phyloP scores from a whole-genome alignment of 2,888 invertebrate genomes.

The Temnothorax unifasciatus region DNA sequence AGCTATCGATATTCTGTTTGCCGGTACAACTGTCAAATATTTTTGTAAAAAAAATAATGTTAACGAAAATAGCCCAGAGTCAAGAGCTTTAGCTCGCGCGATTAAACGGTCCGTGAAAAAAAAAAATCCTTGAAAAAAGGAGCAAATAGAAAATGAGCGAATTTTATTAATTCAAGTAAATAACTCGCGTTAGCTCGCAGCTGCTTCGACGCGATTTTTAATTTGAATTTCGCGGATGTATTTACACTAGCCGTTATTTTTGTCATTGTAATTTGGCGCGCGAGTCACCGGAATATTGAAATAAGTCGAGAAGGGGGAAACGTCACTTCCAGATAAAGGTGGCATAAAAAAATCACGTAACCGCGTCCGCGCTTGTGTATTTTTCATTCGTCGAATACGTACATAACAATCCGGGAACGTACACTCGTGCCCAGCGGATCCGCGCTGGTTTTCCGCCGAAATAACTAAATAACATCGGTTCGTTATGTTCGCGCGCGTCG shows the following conservation, averaged over 20 bases:
- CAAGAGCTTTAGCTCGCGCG: too few species aligned
- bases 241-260: conserved; percentile 30
- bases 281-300: conserved; percentile 14
- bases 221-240: conserved; percentile 9
- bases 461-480: conserved; percentile 57
- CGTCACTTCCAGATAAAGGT: conserved; percentile 42
- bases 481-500: conserved; percentile 60
- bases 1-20: background rate
- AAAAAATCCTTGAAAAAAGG: background rate
- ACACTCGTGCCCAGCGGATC: conserved; percentile 16
- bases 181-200: background rate
- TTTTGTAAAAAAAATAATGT: background rate
- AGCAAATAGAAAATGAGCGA: background rate
- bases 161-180: conserved; percentile 8
- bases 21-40: background rate
- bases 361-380: conserved; percentile 37
- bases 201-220: background rate
- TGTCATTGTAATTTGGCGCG: conserved; percentile 2
- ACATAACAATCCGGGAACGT: conserved; percentile 49
- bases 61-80: background rate
- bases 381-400: conserved; percentile 54
- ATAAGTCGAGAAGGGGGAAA: conserved; percentile 36
- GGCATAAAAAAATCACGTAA: conserved; percentile 13
- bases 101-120: background rate
- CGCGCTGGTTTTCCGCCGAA: conserved; percentile 7